Percentiles rank a stretch among this genome's conserved stretches.
Conservation (phyloP, 2,797 vertebrate genomes). For the Sarcoramphus papa region DNA sequence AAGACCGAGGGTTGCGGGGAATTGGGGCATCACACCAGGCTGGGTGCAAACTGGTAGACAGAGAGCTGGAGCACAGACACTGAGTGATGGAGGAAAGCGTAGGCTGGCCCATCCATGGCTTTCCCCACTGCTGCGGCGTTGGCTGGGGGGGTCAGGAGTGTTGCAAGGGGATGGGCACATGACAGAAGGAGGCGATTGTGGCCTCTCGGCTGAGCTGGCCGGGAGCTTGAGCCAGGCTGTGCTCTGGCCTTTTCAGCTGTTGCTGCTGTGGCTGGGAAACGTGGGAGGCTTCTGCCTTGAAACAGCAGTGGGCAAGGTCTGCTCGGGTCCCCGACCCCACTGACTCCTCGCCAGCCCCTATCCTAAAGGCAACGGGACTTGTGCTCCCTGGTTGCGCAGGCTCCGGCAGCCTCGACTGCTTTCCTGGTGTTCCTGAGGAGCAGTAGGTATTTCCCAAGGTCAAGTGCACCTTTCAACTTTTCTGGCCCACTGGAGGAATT, state of each 20-base stretch:
- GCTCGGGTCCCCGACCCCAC: accelerated
- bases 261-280: background rate
- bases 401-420: background rate
- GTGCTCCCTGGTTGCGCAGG: accelerated
- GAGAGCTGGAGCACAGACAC: background rate
- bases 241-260: background rate
- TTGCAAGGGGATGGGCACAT: background rate
- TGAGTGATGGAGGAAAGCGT: accelerated
- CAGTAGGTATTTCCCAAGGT: background rate
- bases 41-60: background rate
- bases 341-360: background rate
- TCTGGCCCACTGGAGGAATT: background rate
- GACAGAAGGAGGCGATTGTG: accelerated
- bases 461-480: background rate
- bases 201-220: background rate
- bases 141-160: background rate
- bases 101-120: accelerated
- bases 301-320: background rate
- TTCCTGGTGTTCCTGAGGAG: background rate
- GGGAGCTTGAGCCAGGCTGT: background rate
- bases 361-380: background rate
- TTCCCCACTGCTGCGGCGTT: background rate
- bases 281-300: background rate
- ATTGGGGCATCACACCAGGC: background rate
- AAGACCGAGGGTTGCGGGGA: background rate